Percentiles rank a stretch among this genome's conserved stretches.
phyloP scores from a whole-genome alignment of 2,113 vertebrate genomes.

The Coptodon rendalli region DNA sequence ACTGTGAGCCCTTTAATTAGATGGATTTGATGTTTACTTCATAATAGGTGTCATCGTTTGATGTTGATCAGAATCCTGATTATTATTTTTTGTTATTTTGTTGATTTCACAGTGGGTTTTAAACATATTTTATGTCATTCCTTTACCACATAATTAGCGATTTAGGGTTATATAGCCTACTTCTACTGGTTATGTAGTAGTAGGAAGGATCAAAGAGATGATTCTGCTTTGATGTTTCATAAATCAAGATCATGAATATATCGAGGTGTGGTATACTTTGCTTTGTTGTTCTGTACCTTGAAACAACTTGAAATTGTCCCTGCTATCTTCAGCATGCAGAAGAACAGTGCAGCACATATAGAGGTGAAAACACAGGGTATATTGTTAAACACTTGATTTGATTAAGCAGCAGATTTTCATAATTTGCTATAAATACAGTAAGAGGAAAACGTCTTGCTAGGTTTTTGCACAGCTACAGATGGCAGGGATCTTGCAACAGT shows the following conservation, averaged over 20 bases:
- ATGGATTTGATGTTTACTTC: neutral
- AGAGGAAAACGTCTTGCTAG: neutral
- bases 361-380: neutral
- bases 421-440: conserved; percentile 49
- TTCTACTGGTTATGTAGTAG: neutral
- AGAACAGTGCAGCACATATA: conserved; percentile 28
- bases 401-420: conserved; percentile 32
- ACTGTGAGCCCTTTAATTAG: neutral
- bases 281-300: neutral
- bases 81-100: neutral
- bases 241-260: neutral
- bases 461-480: neutral
- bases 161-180: neutral
- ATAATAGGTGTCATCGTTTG: neutral
- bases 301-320: neutral
- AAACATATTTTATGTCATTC: neutral
- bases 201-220: neutral
- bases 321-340: conserved; percentile 1
- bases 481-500: conserved; percentile 1
- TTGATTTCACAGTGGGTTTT: neutral
- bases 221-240: neutral
- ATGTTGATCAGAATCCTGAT: neutral
- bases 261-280: neutral
- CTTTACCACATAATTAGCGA: neutral
- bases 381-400: neutral